These are phyloP conservation scores for Rhea pennata DNA, from an alignment of 2,113 vertebrate species.

Conservation along the genomic window DNA sequence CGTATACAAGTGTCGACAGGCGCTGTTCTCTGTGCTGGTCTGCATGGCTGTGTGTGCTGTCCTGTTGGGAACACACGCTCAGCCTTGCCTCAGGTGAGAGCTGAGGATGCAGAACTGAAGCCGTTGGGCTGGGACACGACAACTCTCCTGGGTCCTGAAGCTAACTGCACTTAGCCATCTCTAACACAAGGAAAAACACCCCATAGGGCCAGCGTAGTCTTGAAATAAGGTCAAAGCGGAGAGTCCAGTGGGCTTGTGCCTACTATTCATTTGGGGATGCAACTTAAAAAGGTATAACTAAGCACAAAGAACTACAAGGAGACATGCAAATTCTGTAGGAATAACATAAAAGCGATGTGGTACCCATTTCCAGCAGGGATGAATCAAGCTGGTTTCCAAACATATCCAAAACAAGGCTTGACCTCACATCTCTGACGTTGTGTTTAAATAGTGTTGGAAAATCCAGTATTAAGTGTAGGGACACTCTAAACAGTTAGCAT, in stretches of 20 bases:
- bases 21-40: neutral
- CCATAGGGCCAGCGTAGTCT: neutral
- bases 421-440: neutral
- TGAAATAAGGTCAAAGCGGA: neutral
- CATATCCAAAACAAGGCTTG: neutral
- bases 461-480: neutral
- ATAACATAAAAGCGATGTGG: neutral
- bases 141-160: neutral
- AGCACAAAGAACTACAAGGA: neutral
- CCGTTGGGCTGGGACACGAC: neutral
- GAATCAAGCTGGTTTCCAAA: neutral
- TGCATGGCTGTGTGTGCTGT: accelerated
- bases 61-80: accelerated
- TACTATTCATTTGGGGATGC: neutral
- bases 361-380: neutral
- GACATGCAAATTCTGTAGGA: neutral
- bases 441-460: neutral
- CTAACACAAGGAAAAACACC: neutral
- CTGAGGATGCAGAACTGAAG: neutral
- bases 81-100: neutral
- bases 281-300: neutral
- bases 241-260: neutral
- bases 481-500: neutral
- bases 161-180: neutral
- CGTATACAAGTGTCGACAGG: neutral